Conservation (phyloP, 2,888 invertebrate species). For the Drosophila macrospina region DNA sequence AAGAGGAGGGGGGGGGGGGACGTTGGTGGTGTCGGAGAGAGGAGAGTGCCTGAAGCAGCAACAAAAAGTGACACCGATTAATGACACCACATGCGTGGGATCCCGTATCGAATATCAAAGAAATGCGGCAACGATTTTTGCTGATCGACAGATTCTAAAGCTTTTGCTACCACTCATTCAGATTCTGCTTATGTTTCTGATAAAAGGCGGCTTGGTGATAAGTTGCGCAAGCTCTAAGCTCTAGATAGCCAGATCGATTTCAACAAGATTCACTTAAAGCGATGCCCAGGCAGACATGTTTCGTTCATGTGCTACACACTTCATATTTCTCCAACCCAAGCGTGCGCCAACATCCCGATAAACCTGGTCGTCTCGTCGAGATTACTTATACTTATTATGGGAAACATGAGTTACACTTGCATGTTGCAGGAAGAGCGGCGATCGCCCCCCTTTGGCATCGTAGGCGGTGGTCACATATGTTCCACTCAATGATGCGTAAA, state of each 20-base stretch:
- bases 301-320: neutral
- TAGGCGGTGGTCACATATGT: conserved; percentile 35
- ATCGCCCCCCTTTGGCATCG: neutral
- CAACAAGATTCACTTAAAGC: conserved; percentile 24
- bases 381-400: conserved; percentile 40
- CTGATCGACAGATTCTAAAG: conserved; percentile 38
- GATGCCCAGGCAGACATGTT: conserved; percentile 9
- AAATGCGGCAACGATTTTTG: conserved; percentile 48
- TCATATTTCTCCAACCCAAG: neutral
- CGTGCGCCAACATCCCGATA: neutral
- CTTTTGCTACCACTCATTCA: neutral
- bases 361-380: conserved; percentile 29
- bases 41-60: neutral
- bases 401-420: conserved; percentile 46
- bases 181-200: neutral
- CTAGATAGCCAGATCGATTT: conserved; percentile 43
- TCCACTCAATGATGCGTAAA: conserved; percentile 44
- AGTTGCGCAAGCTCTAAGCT: conserved; percentile 38
- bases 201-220: conserved; percentile 18
- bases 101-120: conserved; percentile 61
- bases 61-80: conserved; percentile 32
- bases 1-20: neutral
- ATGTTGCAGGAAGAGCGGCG: conserved; percentile 31
- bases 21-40: neutral
- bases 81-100: conserved; percentile 38